These are phyloP conservation scores for Capromys pilorides DNA, from an alignment of 2,797 vertebrate genomes.

Conservation along the genomic window DNA sequence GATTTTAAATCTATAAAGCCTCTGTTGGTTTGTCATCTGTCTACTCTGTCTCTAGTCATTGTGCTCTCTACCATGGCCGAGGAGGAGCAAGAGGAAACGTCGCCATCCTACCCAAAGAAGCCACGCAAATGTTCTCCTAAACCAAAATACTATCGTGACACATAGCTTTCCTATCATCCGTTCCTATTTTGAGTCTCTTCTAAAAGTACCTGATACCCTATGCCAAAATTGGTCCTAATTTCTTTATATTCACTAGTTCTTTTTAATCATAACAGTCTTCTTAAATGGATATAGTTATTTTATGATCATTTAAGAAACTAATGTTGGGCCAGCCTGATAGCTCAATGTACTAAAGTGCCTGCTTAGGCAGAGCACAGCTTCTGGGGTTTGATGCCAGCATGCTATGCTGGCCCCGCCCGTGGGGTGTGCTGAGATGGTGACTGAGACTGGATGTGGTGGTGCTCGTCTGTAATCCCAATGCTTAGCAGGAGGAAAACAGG, in stretches of 20 bases:
- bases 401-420: no score
- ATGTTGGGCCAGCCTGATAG: no score
- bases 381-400: no score
- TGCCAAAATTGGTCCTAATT: constrained; percentile 21
- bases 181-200: neutral
- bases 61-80: neutral
- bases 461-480: no score
- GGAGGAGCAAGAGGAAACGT: neutral
- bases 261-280: constrained; percentile 33
- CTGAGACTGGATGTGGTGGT: no score
- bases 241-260: constrained; percentile 22
- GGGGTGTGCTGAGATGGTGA: no score
- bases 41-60: fast-evolving
- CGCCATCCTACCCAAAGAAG: neutral
- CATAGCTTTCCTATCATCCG: neutral
- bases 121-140: neutral
- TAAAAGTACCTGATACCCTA: neutral
- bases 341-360: no score
- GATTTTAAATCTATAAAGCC: neutral
- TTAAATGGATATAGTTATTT: constrained; percentile 7
- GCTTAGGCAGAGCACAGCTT: no score
- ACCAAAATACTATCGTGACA: neutral
- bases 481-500: no score
- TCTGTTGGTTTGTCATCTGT: no score
- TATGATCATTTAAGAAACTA: neutral